A percentile compares a stretch with the other conserved stretches of the same genome.
Conservation (phyloP, 2,888 invertebrate species). For the Eilema griseolum region DNA sequence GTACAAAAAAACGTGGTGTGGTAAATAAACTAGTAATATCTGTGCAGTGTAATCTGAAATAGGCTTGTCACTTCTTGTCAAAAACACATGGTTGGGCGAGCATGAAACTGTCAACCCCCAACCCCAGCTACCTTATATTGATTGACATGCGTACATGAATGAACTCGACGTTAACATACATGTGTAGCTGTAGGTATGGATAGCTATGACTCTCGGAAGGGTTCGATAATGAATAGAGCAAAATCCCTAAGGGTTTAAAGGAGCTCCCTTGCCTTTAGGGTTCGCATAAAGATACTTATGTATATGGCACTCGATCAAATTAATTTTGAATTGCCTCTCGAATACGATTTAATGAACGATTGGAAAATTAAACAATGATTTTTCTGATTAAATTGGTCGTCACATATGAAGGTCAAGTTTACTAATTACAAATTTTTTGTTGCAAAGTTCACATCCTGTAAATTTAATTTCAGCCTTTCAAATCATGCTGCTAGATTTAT, state of each 20-base stretch:
- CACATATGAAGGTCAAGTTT: neutral
- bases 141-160: conserved; percentile 13
- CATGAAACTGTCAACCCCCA: conserved; percentile 14
- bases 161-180: conserved; percentile 13
- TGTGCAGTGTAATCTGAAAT: neutral
- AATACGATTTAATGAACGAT: conserved; percentile 16
- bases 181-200: neutral
- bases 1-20: neutral
- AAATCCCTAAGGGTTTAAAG: conserved; percentile 9
- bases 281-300: neutral
- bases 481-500: neutral
- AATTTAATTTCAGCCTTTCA: neutral
- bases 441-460: neutral
- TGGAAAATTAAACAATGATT: neutral
- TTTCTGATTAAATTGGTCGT: neutral
- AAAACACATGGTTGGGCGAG: conserved; percentile 1
- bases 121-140: neutral
- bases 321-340: neutral
- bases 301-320: neutral
- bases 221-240: conserved; percentile 7
- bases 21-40: neutral
- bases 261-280: neutral
- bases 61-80: conserved; percentile 8
- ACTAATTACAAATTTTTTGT: no score
- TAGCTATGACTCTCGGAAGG: neutral